phyloP scores from a whole-genome alignment of 2,113 vertebrate genomes.

The Siniperca knerii region DNA sequence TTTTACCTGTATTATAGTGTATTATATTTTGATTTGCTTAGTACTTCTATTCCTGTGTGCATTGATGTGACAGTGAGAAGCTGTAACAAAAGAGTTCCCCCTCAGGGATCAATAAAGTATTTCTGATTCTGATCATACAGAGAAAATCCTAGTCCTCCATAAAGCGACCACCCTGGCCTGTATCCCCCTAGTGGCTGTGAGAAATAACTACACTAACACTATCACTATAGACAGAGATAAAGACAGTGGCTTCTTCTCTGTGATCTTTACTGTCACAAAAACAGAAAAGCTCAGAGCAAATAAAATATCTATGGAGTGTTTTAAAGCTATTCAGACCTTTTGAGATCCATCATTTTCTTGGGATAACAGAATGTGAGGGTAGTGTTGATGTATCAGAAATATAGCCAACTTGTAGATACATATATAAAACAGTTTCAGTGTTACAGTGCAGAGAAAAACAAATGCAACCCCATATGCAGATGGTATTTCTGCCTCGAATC shows the following conservation, averaged over 20 bases:
- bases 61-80: too few relatives aligned
- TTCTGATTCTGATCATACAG: not conserved
- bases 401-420: not conserved
- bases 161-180: constrained; percentile 19
- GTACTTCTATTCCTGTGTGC: too few relatives aligned
- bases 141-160: constrained; percentile 2
- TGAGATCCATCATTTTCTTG: not conserved
- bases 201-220: constrained; percentile 36
- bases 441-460: constrained; percentile 2
- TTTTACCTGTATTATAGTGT: too few relatives aligned
- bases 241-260: not conserved
- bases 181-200: constrained; percentile 77
- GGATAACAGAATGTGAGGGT: not conserved
- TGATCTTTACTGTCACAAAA: not conserved
- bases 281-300: constrained; percentile 2
- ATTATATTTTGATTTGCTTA: too few relatives aligned
- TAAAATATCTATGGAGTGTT: not conserved
- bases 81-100: too few relatives aligned
- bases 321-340: not conserved
- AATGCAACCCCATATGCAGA: constrained; percentile 27
- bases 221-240: not conserved
- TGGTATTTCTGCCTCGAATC: constrained; percentile 46
- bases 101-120: too few relatives aligned
- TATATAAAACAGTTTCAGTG: not conserved
- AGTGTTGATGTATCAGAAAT: not conserved